Evolutionary conservation across 2,888 invertebrate genomes (phyloP).

Genomic region (Erpobdella octoculata): DNA sequence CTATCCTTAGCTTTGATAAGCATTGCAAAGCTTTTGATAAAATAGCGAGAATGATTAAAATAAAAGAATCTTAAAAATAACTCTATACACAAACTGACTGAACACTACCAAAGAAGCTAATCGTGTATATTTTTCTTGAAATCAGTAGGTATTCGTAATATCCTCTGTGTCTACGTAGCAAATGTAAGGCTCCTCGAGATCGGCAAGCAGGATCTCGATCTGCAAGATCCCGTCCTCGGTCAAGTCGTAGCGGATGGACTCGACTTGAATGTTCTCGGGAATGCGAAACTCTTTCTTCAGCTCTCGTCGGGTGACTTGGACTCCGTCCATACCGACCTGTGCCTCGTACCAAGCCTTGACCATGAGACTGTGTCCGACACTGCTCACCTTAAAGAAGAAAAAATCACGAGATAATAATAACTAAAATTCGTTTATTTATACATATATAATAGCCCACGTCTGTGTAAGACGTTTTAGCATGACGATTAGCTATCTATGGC

Average conservation of each 20-base stretch:
- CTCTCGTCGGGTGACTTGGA: slow-evolving; percentile 30
- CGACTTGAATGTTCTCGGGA: slow-evolving; percentile 34
- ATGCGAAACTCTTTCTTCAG: slow-evolving; percentile 35
- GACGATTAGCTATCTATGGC: too few relatives aligned
- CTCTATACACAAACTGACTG: too few relatives aligned
- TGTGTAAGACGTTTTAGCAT: too few relatives aligned
- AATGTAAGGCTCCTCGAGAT: slow-evolving; percentile 22
- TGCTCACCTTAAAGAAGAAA: slow-evolving; percentile 23
- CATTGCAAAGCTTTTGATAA: too few relatives aligned
- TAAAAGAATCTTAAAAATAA: too few relatives aligned
- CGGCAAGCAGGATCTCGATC: slow-evolving; percentile 21
- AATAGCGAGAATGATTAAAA: too few relatives aligned
- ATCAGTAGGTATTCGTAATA: not conserved
- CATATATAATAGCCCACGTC: too few relatives aligned
- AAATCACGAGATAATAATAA: too few relatives aligned
- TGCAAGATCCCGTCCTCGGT: slow-evolving; percentile 16
- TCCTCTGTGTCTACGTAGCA: slow-evolving; percentile 27
- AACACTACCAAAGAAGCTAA: too few relatives aligned
- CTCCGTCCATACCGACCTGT: slow-evolving; percentile 33
- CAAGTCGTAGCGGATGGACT: slow-evolving; percentile 24
- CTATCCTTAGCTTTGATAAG: too few relatives aligned
- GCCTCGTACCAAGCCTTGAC: slow-evolving; percentile 35
- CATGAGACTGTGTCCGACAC: slow-evolving; percentile 30
- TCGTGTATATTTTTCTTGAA: too few relatives aligned
- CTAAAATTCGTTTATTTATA: too few relatives aligned